Evolutionary conservation across 2,113 vertebrate species (phyloP).

Genomic region (Mesembrinibis cayennensis): DNA sequence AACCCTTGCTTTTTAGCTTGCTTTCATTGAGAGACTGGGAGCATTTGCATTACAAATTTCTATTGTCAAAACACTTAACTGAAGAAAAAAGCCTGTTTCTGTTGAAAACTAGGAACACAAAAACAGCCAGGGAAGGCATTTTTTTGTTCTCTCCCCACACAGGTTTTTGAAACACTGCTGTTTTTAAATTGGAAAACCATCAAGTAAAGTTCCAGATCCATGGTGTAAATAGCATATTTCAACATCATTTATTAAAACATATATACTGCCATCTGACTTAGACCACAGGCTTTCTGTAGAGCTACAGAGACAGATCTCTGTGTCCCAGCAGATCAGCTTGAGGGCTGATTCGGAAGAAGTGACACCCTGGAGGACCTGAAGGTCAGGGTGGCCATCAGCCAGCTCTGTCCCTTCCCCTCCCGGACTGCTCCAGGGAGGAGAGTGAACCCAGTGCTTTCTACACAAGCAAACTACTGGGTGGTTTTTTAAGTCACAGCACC

Average conservation of each 20-base stretch:
- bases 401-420: not conserved
- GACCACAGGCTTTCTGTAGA: not conserved
- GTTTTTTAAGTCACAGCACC: not conserved
- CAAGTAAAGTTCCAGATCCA: not conserved
- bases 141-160: not conserved
- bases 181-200: not conserved
- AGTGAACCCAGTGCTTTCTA: not conserved
- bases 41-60: not conserved
- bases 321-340: not conserved
- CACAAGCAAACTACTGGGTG: accelerated
- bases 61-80: not conserved
- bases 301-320: not conserved
- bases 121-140: not conserved
- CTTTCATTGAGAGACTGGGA: not conserved
- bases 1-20: not conserved
- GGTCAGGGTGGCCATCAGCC: not conserved
- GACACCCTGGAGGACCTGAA: not conserved
- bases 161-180: not conserved
- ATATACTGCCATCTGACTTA: not conserved
- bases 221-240: not conserved
- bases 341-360: not conserved
- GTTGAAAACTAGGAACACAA: not conserved
- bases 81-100: not conserved
- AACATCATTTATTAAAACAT: not conserved
- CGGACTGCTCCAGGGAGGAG: not conserved